phyloP scores from a whole-genome alignment of 2,113 vertebrate species.

The Hippolais icterina region DNA sequence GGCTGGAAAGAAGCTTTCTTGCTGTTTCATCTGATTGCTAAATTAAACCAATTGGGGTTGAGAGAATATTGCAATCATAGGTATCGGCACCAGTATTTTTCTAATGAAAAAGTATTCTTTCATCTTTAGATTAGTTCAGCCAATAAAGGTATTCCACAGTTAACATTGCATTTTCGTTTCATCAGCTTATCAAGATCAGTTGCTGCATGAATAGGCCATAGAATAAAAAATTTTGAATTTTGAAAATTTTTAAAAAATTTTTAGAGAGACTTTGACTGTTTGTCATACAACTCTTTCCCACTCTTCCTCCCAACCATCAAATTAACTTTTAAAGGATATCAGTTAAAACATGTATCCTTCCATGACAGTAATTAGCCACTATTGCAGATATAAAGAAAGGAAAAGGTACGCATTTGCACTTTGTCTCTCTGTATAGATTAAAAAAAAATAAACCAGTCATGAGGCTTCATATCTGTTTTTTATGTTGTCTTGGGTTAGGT shows the following conservation, averaged over 20 bases:
- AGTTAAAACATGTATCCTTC: not conserved
- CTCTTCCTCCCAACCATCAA: not conserved
- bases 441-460: not conserved
- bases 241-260: not conserved
- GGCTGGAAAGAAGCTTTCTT: not conserved
- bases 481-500: too few relatives aligned
- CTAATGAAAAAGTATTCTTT: not conserved
- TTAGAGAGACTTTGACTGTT: not conserved
- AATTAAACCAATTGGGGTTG: constrained; percentile 7
- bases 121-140: not conserved
- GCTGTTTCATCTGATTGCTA: not conserved
- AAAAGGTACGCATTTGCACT: not conserved
- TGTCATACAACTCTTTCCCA: not conserved
- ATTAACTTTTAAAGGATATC: not conserved
- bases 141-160: not conserved
- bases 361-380: not conserved
- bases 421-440: not conserved
- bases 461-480: not conserved
- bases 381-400: not conserved
- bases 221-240: not conserved
- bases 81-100: not conserved
- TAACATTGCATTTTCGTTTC: not conserved
- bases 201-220: not conserved
- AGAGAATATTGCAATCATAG: not conserved
- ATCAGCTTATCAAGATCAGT: not conserved